Conservation (phyloP, 2,797 vertebrate species). For the Danio tinwini region DNA sequence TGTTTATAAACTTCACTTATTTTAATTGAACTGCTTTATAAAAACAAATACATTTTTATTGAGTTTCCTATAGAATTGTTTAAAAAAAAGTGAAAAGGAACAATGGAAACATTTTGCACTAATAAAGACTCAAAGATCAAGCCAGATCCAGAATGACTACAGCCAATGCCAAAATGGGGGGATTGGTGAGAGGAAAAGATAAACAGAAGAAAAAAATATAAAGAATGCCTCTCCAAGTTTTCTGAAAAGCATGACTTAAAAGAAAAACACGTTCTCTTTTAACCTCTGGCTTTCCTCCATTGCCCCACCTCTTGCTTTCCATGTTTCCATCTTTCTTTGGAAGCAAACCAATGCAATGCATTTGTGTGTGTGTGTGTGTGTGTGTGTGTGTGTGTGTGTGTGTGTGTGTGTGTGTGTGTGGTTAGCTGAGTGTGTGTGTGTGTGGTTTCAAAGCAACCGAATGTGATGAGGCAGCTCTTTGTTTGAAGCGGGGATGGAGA, state of each 20-base stretch:
- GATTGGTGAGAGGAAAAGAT: slow-evolving; percentile 29
- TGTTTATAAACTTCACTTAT: no score
- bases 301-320: slow-evolving; percentile 34
- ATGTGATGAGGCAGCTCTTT: slow-evolving; percentile 56
- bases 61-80: not conserved
- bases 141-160: slow-evolving; percentile 6
- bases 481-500: slow-evolving; percentile 42
- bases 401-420: slow-evolving; percentile 19
- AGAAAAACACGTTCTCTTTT: slow-evolving; percentile 34
- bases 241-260: slow-evolving; percentile 36
- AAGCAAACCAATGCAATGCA: not conserved
- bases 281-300: slow-evolving; percentile 36
- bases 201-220: slow-evolving; percentile 11
- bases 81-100: not conserved
- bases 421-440: slow-evolving; percentile 20
- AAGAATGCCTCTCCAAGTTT: slow-evolving; percentile 15
- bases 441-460: slow-evolving; percentile 42
- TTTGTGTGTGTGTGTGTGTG: slow-evolving; percentile 10
- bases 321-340: slow-evolving; percentile 40
- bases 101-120: not conserved
- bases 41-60: no score
- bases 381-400: slow-evolving; percentile 22
- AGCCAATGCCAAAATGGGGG: slow-evolving; percentile 12
- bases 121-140: slow-evolving; percentile 15
- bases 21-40: not conserved